Conservation (phyloP, 1,140 invertebrate genomes). For the Mya arenaria region DNA sequence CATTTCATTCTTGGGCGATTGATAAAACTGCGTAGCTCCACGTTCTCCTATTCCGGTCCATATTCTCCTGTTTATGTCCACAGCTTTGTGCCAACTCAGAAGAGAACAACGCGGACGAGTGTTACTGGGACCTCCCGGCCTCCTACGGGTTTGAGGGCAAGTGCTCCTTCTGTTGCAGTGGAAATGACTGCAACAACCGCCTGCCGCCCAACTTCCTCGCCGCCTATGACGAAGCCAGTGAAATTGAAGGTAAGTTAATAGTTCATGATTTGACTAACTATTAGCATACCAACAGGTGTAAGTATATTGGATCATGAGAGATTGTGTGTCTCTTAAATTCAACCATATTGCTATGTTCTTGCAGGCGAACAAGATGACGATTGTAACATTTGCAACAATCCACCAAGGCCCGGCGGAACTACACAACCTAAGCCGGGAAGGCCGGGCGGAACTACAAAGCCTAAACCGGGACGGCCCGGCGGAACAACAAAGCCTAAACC, state of each 20-base stretch:
- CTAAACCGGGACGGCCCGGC: not conserved
- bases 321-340: too few species aligned
- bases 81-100: slow-evolving; percentile 56
- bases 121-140: slow-evolving; percentile 46
- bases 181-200: slow-evolving; percentile 25
- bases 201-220: not conserved
- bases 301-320: too few species aligned
- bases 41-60: too few species aligned
- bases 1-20: too few species aligned
- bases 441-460: slow-evolving; percentile 24
- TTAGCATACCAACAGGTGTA: not conserved
- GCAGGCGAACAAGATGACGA: too few species aligned
- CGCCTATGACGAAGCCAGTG: too few species aligned
- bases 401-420: slow-evolving; percentile 37
- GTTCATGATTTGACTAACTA: too few species aligned
- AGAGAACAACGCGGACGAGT: slow-evolving; percentile 55
- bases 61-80: too few species aligned
- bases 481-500: not conserved
- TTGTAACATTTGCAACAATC: too few species aligned
- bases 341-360: too few species aligned
- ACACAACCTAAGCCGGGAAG: slow-evolving; percentile 24
- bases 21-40: too few species aligned
- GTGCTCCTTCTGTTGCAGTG: slow-evolving; percentile 49
- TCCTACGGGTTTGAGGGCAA: slow-evolving; percentile 51
- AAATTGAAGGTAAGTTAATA: not conserved